Conservation (phyloP, 2,888 invertebrate species). For the Elysia crispata region DNA sequence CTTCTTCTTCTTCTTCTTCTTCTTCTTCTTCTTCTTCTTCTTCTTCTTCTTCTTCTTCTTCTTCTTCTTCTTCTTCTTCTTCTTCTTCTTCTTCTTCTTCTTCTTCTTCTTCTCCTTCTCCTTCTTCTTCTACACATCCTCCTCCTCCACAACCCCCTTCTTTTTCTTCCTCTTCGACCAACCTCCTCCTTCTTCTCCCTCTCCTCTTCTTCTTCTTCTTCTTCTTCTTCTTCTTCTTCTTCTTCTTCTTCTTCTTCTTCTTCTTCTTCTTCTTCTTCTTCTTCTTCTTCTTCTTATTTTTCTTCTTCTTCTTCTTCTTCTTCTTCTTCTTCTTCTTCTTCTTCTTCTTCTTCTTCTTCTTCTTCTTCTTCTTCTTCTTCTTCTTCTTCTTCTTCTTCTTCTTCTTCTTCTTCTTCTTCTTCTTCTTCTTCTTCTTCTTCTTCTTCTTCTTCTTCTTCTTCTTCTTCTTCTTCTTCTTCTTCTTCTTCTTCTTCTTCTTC, state of each 20-base stretch:
- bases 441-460: not conserved
- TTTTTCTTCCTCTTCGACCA: not conserved
- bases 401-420: not conserved
- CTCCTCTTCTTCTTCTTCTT: conserved; percentile 6
- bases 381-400: conserved; percentile 1
- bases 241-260: conserved; percentile 5
- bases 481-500: not conserved
- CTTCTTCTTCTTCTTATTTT: too few relatives aligned
- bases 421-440: not conserved
- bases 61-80: too few relatives aligned
- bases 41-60: too few relatives aligned
- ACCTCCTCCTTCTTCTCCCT: not conserved
- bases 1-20: too few relatives aligned
- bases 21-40: too few relatives aligned
- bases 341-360: not conserved
- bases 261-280: not conserved
- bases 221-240: too few relatives aligned
- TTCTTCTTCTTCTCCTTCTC: not conserved
- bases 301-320: not conserved
- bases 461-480: not conserved
- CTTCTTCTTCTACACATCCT: not conserved
- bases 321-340: not conserved
- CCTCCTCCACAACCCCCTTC: too few relatives aligned
- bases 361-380: not conserved
- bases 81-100: not conserved